Base-by-base conservation (phyloP, 2,888 invertebrate species). In the Drosophila mayaguana region DNA sequence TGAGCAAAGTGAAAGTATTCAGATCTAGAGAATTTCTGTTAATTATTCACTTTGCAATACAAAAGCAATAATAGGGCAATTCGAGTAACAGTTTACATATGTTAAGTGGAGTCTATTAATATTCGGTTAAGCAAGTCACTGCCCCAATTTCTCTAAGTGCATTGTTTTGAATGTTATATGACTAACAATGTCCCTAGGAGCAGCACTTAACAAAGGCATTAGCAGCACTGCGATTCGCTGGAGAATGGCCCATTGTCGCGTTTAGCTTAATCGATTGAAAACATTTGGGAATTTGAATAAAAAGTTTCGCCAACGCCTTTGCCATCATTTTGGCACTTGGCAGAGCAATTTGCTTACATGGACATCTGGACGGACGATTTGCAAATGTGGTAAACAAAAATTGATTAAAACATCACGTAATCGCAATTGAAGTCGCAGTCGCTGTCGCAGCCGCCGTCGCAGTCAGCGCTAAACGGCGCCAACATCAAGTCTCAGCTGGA, bases 371-470 rank as follows among this genome's bases (percentile, higher is more conserved):
- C 18, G 18, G 34, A 28, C 69, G 69, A 71, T 74, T 76, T 71
- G 75, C 62, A 62, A 78, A 74, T 71, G 76, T 57, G 71, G 81
- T 68, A 76, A 74, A 71, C 72, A 77, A 70, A 63, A 86, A 87
- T 88, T 87, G 85, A 87, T 87, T 88, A 88, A 87, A 87, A 84
- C 76, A 83, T 87, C 88, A 88, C 86, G 86, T 87, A 88, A 79
- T 84, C 72, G 79, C 71, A 69, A 81, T 83, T 73, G 57, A 53
- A 66, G 51, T 72, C 59, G 46, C 25, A 43, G 62, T 53, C 75
- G 43, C 51, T 18, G 62, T 61, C 61, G 60, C 12, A 34, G 64
- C 51, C 50, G 63, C 54, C 45, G 60, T 51, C 63, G 55, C 28
- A 69, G 59, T 34, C 65, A 54, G 55, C 65, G 62, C 45, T 65